Percentiles rank a stretch among this genome's conserved stretches.
phyloP scores from a whole-genome alignment of 2,888 invertebrate genomes.

The Drepanosiphum platanoidis region DNA sequence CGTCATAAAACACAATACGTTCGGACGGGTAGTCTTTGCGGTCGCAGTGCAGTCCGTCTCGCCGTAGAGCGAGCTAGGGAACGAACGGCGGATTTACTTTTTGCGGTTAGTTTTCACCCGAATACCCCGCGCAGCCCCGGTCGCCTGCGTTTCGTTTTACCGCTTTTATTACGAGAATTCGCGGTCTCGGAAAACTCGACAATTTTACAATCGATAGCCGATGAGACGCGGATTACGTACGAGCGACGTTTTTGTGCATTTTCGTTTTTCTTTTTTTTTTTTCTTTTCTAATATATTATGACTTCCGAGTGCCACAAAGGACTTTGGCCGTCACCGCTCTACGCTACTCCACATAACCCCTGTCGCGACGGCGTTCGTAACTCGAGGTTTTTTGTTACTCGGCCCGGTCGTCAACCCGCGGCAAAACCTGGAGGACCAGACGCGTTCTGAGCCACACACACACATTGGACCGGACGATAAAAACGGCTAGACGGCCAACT shows the following conservation, averaged over 20 bases:
- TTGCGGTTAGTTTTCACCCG: not conserved
- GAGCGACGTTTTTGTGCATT: not conserved
- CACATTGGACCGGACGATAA: too few species aligned
- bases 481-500: too few species aligned
- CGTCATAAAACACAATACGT: too few species aligned
- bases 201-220: not conserved
- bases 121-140: not conserved
- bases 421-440: too few species aligned
- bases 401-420: too few species aligned
- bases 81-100: conserved; percentile 8
- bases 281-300: too few species aligned
- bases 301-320: too few species aligned
- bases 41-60: not conserved
- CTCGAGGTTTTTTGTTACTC: too few species aligned
- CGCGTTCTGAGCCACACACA: too few species aligned
- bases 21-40: not conserved
- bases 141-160: not conserved
- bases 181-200: not conserved
- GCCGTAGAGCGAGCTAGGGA: not conserved
- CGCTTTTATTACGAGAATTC: not conserved
- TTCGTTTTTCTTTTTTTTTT: not conserved
- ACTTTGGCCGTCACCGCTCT: too few species aligned
- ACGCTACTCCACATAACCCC: too few species aligned
- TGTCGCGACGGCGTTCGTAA: too few species aligned
- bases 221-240: not conserved